Evolutionary conservation across 2,888 invertebrate genomes (phyloP), one percentile per base, ranked within the genome.

Genomic region (Eupithecia inturbata): DNA sequence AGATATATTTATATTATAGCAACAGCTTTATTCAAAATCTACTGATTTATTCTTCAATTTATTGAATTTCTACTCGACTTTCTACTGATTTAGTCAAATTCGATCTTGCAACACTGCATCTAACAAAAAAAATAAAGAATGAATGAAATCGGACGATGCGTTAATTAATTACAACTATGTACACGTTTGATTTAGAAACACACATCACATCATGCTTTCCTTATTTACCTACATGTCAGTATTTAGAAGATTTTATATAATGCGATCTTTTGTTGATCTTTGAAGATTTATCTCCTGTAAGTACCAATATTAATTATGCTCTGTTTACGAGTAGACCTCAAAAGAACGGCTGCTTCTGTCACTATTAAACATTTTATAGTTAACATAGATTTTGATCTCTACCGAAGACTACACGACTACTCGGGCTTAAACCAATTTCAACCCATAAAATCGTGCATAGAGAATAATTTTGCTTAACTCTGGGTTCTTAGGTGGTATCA

Each of bases 341-440:
- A 57, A 26, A 57, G 57, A 57, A 57, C 57, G 14, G 57, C n/a
- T 57, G 57, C 57, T 57, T 22, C 26, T 57, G 57, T 57, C 26
- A 5, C 22, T 57, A 22, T 53, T 6, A 53, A 26, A 26, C 26
- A 26, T 57, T 26, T 26, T 57, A 57, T 26, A 14, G 57, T 26
- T 57, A 26, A 10, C 22, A 53, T 12, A 26, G 4, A 53, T 53
- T 26, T 53, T 22, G 22, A 57, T 57, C 4, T 57, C 57, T 57
- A 57, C 57, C 57, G 57, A 57, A 57, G 0, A 9, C n/a, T n/a
- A n/a, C n/a, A n/a, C n/a, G n/a, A n/a, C n/a, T n/a, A n/a, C 57
- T 26, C 26, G 57, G 14, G 5, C 4, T 4, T 9, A 57, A 57
- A 14, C 14, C 22, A 14, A 57, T 57, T 57, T 57, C 14, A 26